Percentiles rank a stretch among this genome's conserved stretches.
phyloP scores from a whole-genome alignment of 1,140 invertebrate genomes.

The Paralvinella palmiformis region DNA sequence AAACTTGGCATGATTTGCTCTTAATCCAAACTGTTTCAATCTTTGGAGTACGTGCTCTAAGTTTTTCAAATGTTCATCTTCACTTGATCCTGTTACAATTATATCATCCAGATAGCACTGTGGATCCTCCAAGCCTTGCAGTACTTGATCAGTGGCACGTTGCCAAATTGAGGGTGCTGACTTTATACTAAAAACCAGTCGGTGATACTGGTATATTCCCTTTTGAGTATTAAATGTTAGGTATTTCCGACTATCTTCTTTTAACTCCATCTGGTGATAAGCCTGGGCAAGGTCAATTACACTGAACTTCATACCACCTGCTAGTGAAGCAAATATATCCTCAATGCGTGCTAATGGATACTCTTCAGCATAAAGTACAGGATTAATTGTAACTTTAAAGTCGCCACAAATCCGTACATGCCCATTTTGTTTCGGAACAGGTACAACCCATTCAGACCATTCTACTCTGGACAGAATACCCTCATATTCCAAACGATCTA shows the following conservation, averaged over 20 bases:
- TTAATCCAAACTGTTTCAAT: slow-evolving; percentile 11
- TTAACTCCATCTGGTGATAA: slow-evolving; percentile 11
- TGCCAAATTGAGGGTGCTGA: slow-evolving; percentile 54
- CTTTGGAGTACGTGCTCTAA: slow-evolving; percentile 1
- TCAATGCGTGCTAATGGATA: background rate
- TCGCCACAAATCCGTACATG: slow-evolving; percentile 1
- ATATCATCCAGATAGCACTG: slow-evolving; percentile 23
- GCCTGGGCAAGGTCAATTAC: slow-evolving; percentile 3
- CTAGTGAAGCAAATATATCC: slow-evolving; percentile 1
- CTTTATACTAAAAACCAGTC: slow-evolving; percentile 52
- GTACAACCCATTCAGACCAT: background rate
- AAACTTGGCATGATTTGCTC: background rate
- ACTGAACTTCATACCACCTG: slow-evolving; percentile 9
- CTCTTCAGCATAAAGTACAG: background rate
- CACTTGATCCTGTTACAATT: slow-evolving; percentile 19
- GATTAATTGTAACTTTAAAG: slow-evolving; percentile 10
- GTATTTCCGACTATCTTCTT: background rate
- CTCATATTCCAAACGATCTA: background rate
- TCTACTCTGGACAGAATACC: background rate
- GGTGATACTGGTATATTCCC: slow-evolving; percentile 51
- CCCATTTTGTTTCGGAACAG: background rate
- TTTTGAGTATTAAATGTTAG: slow-evolving; percentile 21
- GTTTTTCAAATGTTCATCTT: slow-evolving; percentile 15
- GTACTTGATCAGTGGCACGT: slow-evolving; percentile 44
- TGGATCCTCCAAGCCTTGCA: slow-evolving; percentile 36